Base-by-base conservation (phyloP, 2,888 invertebrate species). In the Mythimna vitellina region DNA sequence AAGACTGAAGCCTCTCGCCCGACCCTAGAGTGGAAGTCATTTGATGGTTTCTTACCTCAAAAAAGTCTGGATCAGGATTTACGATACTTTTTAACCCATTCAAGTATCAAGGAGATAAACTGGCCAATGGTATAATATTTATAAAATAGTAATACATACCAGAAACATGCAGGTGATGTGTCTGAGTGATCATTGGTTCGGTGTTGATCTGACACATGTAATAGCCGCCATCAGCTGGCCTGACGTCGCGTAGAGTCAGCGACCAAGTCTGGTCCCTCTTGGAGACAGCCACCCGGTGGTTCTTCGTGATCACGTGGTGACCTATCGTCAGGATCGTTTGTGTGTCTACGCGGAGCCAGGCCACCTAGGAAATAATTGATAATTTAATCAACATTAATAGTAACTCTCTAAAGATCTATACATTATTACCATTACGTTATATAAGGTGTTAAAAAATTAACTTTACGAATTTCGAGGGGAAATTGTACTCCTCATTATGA, bases 241-340 rank as follows among this genome's bases (percentile, higher is more conserved):
- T 96, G 53, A 98, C 97, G 89, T 98, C 98, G 81, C 97, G 96
- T 87, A 98, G 97, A 88, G 98, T 98, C 80, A 98, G 96, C 86
- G 97, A 97, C 98, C 98, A 98, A 54, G 97, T 97, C 91, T 97
- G 97, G 92, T 98, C 98, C 70, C 97, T 97, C 89, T 97, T 97
- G 73, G 97, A 97, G 85, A 98, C 97, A 42, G 97, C 97, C 87
- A 98, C 98, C 80, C 98, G 97, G 92, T 98, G 98, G 96, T 98
- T 98, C 95, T 98, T 98, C 77, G 98, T 98, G 91, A 98, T 98
- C 89, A 98, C 98, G 94, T 98, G 98, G 88, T 97, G 97, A 85
- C 98, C 98, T 89, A 98, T 98, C 58, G 98, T 98, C 85, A 98
- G 96, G 87, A 98, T 98, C n/a, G 98, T 98, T 93, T 98, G 98